phyloP scores from a whole-genome alignment of 2,888 invertebrate genomes.

The Stictocephala bisonia region DNA sequence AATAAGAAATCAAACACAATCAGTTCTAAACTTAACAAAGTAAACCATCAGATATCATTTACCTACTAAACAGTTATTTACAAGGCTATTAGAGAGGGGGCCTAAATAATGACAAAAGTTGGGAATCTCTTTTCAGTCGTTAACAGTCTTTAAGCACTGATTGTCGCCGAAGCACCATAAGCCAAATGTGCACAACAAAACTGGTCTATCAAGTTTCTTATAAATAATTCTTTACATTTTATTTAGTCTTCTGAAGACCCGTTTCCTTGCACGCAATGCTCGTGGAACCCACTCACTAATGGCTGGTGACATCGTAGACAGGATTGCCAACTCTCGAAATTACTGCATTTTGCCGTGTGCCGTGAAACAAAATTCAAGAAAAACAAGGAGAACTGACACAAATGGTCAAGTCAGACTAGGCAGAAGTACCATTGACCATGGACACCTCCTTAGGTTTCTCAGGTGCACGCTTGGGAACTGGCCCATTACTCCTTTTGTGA shows the following conservation, averaged over 20 bases:
- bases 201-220: constrained; percentile 25
- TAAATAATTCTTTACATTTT: constrained; percentile 35
- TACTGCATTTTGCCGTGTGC: constrained; percentile 41
- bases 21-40: constrained; percentile 8
- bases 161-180: not conserved
- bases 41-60: not conserved
- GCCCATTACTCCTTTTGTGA: constrained; percentile 30
- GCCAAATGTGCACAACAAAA: not conserved
- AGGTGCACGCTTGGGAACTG: constrained; percentile 47
- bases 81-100: constrained; percentile 21
- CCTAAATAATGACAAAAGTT: constrained; percentile 31
- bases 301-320: constrained; percentile 21
- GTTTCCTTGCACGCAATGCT: not conserved
- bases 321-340: constrained; percentile 38
- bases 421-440: constrained; percentile 54
- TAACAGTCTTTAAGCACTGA: constrained; percentile 32
- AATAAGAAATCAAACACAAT: constrained; percentile 9
- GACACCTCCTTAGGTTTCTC: constrained; percentile 55
- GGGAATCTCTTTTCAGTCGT: not conserved
- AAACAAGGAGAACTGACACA: constrained; percentile 11
- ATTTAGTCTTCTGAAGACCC: constrained; percentile 27
- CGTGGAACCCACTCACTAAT: too few relatives aligned
- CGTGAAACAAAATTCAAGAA: constrained; percentile 34
- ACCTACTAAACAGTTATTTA: not conserved
- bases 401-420: constrained; percentile 44